phyloP scores from a whole-genome alignment of 2,797 vertebrate species.

The Danio tinwini region DNA sequence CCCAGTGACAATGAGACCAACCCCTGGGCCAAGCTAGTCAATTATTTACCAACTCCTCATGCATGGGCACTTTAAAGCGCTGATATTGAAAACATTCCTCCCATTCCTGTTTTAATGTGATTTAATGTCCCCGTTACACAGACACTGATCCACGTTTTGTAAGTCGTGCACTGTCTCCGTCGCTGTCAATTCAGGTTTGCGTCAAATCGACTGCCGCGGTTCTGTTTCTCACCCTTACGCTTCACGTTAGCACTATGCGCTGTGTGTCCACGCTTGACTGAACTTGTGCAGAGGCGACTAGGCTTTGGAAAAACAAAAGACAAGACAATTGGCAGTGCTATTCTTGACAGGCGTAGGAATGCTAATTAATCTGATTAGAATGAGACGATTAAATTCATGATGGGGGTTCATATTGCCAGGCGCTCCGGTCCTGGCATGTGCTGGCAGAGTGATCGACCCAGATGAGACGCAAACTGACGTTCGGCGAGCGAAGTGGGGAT shows the following conservation, averaged over 20 bases:
- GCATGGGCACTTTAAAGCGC: slow-evolving; percentile 31
- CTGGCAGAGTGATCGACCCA: slow-evolving; percentile 54
- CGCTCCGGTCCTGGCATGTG: slow-evolving; percentile 49
- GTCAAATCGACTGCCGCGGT: slow-evolving; percentile 51
- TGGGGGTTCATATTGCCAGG: slow-evolving; percentile 65
- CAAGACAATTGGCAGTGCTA: slow-evolving; percentile 30
- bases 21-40: slow-evolving; percentile 79
- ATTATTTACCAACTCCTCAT: slow-evolving; percentile 78
- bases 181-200: slow-evolving; percentile 68
- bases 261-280: slow-evolving; percentile 46
- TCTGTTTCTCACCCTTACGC: slow-evolving; percentile 43
- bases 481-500: not conserved
- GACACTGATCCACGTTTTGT: slow-evolving; percentile 71
- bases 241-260: slow-evolving; percentile 37
- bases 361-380: slow-evolving; percentile 80
- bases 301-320: slow-evolving; percentile 48
- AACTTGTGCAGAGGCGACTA: slow-evolving; percentile 40
- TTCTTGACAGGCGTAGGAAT: slow-evolving; percentile 68
- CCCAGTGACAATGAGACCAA: slow-evolving; percentile 79
- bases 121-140: slow-evolving; percentile 69
- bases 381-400: slow-evolving; percentile 72
- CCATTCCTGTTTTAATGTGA: slow-evolving; percentile 45
- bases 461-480: slow-evolving; percentile 63
- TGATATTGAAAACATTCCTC: slow-evolving; percentile 45
- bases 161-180: slow-evolving; percentile 69